A percentile compares a stretch with the other conserved stretches of the same genome.
phyloP scores from a whole-genome alignment of 1,140 invertebrate species.

The Eubasilissa regina region DNA sequence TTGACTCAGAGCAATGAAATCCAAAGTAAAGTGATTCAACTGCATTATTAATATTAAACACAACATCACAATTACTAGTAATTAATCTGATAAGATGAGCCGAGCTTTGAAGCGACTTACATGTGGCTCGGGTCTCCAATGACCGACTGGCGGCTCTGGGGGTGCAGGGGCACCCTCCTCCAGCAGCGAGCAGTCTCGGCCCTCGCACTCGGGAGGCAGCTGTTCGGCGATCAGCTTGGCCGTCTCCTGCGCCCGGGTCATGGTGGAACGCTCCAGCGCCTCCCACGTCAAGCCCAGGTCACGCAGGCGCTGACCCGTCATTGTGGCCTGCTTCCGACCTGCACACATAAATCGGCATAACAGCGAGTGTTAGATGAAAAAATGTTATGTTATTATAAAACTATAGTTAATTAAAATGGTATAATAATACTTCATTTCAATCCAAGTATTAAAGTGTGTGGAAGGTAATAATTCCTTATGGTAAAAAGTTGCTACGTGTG shows the following conservation, averaged over 20 bases:
- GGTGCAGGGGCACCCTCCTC: slow-evolving; percentile 96
- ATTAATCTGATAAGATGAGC: too few relatives aligned
- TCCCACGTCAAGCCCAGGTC: slow-evolving; percentile 86
- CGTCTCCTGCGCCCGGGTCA: slow-evolving; percentile 94
- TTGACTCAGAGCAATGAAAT: too few relatives aligned
- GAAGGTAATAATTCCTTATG: neutral
- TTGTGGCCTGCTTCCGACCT: slow-evolving; percentile 88
- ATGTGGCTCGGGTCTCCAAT: slow-evolving; percentile 88
- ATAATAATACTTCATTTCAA: neutral
- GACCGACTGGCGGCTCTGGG: slow-evolving; percentile 90
- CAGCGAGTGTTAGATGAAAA: neutral
- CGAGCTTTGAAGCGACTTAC: slow-evolving; percentile 70
- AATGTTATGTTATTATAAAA: neutral
- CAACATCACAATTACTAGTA: too few relatives aligned
- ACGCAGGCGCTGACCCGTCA: slow-evolving; percentile 84
- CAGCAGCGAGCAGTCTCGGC: slow-evolving; percentile 81
- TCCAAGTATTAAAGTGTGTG: neutral
- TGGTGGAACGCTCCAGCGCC: slow-evolving; percentile 88
- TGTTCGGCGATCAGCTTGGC: slow-evolving; percentile 85
- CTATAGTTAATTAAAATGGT: neutral
- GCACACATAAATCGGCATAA: neutral
- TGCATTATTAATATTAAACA: too few relatives aligned
- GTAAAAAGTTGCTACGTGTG: too few relatives aligned
- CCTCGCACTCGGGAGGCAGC: slow-evolving; percentile 73
- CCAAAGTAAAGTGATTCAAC: too few relatives aligned